Evolutionary conservation across 1,140 invertebrate genomes (phyloP).

Genomic region (Centruroides sculpturatus): DNA sequence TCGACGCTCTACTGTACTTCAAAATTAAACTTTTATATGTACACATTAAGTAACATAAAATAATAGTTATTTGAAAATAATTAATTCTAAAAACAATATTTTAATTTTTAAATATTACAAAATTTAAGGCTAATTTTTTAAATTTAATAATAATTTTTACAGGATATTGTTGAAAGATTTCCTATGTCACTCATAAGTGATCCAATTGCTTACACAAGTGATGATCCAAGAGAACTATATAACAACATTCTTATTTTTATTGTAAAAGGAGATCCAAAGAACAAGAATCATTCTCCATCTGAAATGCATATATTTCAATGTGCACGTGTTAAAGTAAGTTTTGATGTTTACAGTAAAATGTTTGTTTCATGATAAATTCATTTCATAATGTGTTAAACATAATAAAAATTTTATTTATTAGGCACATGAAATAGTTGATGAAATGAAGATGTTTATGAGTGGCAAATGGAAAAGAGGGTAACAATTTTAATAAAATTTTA

Average conservation of each 20-base stretch:
- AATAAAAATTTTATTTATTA: slow-evolving; percentile 22
- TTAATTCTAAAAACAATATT: too few relatives aligned
- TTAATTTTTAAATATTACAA: too few relatives aligned
- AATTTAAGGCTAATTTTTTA: too few relatives aligned
- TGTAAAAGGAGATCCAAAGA: slow-evolving; percentile 38
- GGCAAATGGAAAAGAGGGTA: slow-evolving; percentile 12
- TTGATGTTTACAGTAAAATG: too few relatives aligned
- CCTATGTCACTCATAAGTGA: slow-evolving; percentile 80
- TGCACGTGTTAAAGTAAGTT: slow-evolving; percentile 13
- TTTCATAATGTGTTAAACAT: too few relatives aligned
- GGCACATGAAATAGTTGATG: slow-evolving; percentile 73
- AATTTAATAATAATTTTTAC: background rate
- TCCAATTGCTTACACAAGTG: slow-evolving; percentile 91
- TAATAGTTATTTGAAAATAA: too few relatives aligned
- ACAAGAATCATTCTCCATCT: slow-evolving; percentile 35
- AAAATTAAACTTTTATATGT: too few relatives aligned
- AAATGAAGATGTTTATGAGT: slow-evolving; percentile 50
- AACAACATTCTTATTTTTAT: slow-evolving; percentile 98
- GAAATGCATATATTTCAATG: slow-evolving; percentile 98
- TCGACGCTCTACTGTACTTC: too few relatives aligned
- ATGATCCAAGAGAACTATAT: slow-evolving; percentile 68
- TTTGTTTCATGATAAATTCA: too few relatives aligned
- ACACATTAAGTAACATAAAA: too few relatives aligned
- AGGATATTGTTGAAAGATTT: slow-evolving; percentile 84
- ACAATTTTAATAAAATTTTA: background rate